Evolutionary conservation across 2,797 vertebrate genomes (phyloP).

Genomic region (Gymnoscopelus braueri): DNA sequence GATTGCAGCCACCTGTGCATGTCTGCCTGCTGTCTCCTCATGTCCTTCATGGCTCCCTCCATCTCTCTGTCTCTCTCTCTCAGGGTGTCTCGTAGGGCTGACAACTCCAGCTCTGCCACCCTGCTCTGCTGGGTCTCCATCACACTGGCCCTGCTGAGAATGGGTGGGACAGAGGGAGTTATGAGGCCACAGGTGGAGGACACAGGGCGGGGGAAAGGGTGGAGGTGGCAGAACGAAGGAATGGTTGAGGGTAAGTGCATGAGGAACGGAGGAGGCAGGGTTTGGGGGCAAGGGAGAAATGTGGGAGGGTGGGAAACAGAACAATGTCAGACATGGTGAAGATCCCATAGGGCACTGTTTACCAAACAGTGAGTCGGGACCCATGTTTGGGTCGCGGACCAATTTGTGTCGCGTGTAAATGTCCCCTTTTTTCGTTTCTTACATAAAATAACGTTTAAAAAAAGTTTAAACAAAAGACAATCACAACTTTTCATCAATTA

Average conservation of each 20-base stretch:
- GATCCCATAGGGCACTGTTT: too few relatives aligned
- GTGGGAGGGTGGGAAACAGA: background rate
- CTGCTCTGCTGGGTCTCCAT: slow-evolving; percentile 69
- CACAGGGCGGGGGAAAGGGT: background rate
- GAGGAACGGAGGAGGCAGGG: too few relatives aligned
- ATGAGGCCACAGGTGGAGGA: background rate
- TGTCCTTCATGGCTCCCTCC: slow-evolving; percentile 68
- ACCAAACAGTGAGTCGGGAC: too few relatives aligned
- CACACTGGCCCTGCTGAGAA: slow-evolving; percentile 65
- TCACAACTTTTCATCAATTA: too few relatives aligned
- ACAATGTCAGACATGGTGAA: background rate
- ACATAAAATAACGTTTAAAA: too few relatives aligned
- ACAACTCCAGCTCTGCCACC: slow-evolving; percentile 71
- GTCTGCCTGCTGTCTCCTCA: slow-evolving; percentile 75
- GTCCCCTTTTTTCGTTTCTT: too few relatives aligned
- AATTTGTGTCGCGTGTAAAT: too few relatives aligned
- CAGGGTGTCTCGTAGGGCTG: slow-evolving; percentile 68
- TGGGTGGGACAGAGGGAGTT: too few relatives aligned
- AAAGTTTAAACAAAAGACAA: too few relatives aligned
- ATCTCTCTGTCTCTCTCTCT: slow-evolving; percentile 75
- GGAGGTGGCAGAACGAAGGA: background rate
- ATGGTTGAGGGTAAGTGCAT: too few relatives aligned
- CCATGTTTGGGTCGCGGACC: too few relatives aligned
- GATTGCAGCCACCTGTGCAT: slow-evolving; percentile 66
- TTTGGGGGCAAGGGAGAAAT: background rate